A percentile compares a stretch with the other conserved stretches of the same genome.
These are phyloP conservation scores for Nymphalis urticae DNA, from an alignment of 2,888 invertebrate species.

Conservation along the genomic window DNA sequence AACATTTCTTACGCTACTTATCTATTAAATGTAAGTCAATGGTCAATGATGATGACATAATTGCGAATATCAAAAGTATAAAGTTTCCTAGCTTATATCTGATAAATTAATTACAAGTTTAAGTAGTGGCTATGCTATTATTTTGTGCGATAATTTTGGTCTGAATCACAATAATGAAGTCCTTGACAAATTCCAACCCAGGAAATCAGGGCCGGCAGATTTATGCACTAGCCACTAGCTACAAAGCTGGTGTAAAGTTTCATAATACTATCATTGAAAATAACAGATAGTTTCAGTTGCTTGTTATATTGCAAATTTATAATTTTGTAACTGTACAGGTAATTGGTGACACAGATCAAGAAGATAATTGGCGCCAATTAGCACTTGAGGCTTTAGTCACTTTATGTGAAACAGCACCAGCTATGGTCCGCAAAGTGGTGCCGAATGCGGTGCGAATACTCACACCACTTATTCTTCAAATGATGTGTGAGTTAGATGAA, in stretches of 20 bases:
- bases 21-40: slow-evolving; percentile 3
- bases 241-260: too few relatives aligned
- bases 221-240: too few relatives aligned
- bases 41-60: slow-evolving; percentile 1
- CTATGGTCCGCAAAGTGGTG: slow-evolving; percentile 97
- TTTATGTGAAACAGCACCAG: slow-evolving; percentile 96
- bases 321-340: slow-evolving; percentile 65
- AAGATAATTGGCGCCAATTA: slow-evolving; percentile 93
- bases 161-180: too few relatives aligned
- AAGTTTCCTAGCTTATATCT: too few relatives aligned
- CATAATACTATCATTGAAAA: too few relatives aligned
- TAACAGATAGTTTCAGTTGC: too few relatives aligned
- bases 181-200: too few relatives aligned
- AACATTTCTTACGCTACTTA: background rate
- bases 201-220: too few relatives aligned
- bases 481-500: slow-evolving; percentile 97
- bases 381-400: slow-evolving; percentile 93
- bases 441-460: slow-evolving; percentile 90
- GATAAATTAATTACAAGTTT: too few relatives aligned
- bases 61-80: too few relatives aligned
- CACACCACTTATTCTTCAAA: slow-evolving; percentile 92
- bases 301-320: background rate
- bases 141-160: too few relatives aligned
- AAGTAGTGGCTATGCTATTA: too few relatives aligned
- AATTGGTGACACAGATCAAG: slow-evolving; percentile 85